phyloP scores from a whole-genome alignment of 2,797 vertebrate species.

The Basileuterus tristriatus region DNA sequence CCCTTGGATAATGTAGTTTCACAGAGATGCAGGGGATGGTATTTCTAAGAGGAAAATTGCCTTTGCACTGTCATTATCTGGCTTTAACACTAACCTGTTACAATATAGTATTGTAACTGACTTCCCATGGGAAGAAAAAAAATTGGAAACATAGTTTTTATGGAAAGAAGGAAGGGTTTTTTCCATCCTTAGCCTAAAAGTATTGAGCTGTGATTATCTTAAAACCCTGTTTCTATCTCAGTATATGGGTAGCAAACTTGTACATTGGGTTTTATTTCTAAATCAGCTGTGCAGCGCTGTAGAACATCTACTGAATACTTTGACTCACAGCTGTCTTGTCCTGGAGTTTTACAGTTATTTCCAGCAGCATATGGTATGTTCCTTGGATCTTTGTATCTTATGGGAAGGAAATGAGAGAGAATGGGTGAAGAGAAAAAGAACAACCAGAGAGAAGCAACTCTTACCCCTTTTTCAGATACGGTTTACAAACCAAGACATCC shows the following conservation, averaged over 20 bases:
- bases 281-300: not conserved
- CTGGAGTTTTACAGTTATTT: not conserved
- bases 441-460: not conserved
- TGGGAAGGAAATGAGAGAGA: not conserved
- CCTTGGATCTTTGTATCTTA: not conserved
- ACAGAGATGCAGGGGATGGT: not conserved
- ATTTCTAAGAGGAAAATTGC: conserved; percentile 3
- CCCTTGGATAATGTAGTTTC: not conserved
- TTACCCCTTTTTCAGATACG: not conserved
- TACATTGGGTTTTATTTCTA: not conserved
- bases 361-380: not conserved
- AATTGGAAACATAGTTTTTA: not conserved
- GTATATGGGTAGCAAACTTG: not conserved
- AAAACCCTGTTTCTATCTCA: not conserved
- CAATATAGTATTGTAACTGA: not conserved
- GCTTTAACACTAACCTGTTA: not conserved
- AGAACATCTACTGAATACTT: not conserved
- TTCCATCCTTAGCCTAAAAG: not conserved
- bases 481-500: not conserved
- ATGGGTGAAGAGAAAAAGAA: not conserved
- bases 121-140: not conserved
- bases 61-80: not conserved
- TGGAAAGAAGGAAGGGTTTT: not conserved
- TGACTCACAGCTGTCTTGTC: not conserved
- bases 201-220: not conserved